Evolutionary conservation across 2,888 invertebrate genomes (phyloP), one percentile per base, ranked within the genome.

Genomic region (Dynastes hyllus): DNA sequence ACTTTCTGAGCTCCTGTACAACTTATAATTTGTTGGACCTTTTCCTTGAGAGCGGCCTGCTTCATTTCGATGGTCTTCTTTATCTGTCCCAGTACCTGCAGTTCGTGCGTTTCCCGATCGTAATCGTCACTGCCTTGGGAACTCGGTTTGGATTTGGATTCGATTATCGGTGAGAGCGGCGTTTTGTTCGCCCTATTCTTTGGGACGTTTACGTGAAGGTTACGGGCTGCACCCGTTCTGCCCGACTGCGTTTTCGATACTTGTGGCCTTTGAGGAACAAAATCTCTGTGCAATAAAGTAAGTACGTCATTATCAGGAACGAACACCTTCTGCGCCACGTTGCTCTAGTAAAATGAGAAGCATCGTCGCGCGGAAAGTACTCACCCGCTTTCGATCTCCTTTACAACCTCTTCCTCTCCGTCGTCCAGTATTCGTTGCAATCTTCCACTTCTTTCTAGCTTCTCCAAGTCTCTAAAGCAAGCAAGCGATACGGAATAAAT

Each of bases 41-140:
- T 79, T 58, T 77, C 79, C 58, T 77, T 77, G 13, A 79, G 70
- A 13, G 77, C 79, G 22, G 73, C 71, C n/a, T 79, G 79, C 27
- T 79, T 79, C 45, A 16, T 51, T 66, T 79, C 79, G 29, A 79
- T 79, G 37, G 45, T 73, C 13, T 53, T 77, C 65, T 71, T 77
- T 9, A 79, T 77, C 53, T 77, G 51, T 37, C 70, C 70, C 16
- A 79, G 58, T 45, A 70, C 29, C 66, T 79, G 77, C 27, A 79
- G n/a, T 77, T 79, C 79, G 0, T 53, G 27, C 11, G 37, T 55
- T 27, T 77, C 77, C 2, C 40, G 29, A 37, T 63, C 58, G 16
- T 71, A 58, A 13, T 71, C 71, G 2, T 71, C 71, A 22, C 71
- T 53, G 9, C 66, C 16, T 32, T 55, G 22, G 6, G 76, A 66